Base-by-base conservation (phyloP, 2,797 vertebrate species). In the Staurois parvus region DNA sequence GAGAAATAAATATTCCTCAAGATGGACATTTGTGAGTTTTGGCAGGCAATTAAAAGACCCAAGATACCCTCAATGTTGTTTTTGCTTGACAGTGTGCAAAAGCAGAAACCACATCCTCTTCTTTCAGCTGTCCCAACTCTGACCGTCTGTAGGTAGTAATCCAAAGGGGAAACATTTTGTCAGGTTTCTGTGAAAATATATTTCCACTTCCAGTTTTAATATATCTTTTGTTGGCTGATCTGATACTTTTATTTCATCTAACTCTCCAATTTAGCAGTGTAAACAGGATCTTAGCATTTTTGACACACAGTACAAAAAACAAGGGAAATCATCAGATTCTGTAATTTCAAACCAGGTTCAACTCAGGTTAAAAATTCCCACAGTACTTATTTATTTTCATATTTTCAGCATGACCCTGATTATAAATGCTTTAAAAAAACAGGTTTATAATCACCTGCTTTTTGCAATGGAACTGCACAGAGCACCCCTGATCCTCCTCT, bases 41-140 rank as follows among this genome's bases (percentile, higher is more conserved):
- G 81, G 84, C 76, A 24, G 24, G 59, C 40, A 79, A 17, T 45
- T 77, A 26, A 75, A 87, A 66, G 64, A 7, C 40, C 34, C 37
- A 28, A 52, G 30, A 78, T 77, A 68, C 42, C 69, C 42, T 83
- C 40, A 83, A 74, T 79, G 76, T 86, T 86, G 70, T 76, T 75
- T 87, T 84, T 79, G 68, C 81, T 79, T 79, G 75, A 72, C 77
- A 83, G 85, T 86, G 45, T 74, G 80, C 69, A 81, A 85, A 81
- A 85, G 29, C 30, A 75, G 64, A 80, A 83, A 87, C 85, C 85
- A 87, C 85, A 87, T 87, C 85, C 85, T 79, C 56, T 69, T 42
- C 70, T 32, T 26, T 45, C 85, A 87, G 85, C 85, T 87, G 85
- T 79, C 81, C 70, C 28, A 79, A 79, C 76, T 79, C 24, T 75